These are phyloP conservation scores for Drosophila obscura DNA, from an alignment of 1,140 invertebrate genomes.

Conservation along the genomic window DNA sequence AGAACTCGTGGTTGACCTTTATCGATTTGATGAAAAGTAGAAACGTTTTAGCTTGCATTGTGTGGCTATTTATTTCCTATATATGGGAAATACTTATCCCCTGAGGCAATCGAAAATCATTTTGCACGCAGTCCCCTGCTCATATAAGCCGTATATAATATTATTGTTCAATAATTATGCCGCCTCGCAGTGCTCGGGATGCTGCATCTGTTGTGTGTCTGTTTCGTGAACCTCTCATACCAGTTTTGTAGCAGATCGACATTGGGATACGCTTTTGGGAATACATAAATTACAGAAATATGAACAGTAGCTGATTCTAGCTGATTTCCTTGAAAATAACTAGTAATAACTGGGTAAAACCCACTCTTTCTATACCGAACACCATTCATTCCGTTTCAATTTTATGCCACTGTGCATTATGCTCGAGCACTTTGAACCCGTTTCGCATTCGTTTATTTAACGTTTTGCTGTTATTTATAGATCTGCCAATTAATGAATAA, in stretches of 20 bases:
- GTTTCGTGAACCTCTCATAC: constrained; percentile 16
- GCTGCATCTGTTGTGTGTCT: constrained; percentile 52
- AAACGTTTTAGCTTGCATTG: constrained; percentile 13
- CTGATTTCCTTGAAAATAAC: too few species aligned
- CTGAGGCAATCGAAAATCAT: constrained; percentile 11
- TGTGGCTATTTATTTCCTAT: constrained; percentile 1
- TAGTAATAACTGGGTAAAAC: too few species aligned
- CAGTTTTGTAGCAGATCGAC: constrained; percentile 1
- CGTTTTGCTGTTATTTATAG: constrained; percentile 27
- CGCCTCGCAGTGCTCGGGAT: constrained; percentile 36
- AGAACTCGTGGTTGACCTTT: constrained; percentile 37
- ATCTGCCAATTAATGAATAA: constrained; percentile 19
- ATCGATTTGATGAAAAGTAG: constrained; percentile 29
- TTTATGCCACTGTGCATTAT: constrained; percentile 24
- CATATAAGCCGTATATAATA: constrained; percentile 32
- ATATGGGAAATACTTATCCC: constrained; percentile 31
- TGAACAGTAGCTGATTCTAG: too few species aligned
- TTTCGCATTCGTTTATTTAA: constrained; percentile 36
- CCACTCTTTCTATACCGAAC: too few species aligned
- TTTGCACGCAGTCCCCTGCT: constrained; percentile 30
- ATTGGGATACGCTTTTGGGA: constrained; percentile 22
- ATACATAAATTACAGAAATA: too few species aligned
- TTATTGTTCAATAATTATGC: constrained; percentile 60
- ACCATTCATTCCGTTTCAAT: neutral
- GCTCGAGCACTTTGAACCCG: constrained; percentile 39